Conservation (phyloP, 2,113 vertebrate genomes). For the Pseudorectes ferrugineus region DNA sequence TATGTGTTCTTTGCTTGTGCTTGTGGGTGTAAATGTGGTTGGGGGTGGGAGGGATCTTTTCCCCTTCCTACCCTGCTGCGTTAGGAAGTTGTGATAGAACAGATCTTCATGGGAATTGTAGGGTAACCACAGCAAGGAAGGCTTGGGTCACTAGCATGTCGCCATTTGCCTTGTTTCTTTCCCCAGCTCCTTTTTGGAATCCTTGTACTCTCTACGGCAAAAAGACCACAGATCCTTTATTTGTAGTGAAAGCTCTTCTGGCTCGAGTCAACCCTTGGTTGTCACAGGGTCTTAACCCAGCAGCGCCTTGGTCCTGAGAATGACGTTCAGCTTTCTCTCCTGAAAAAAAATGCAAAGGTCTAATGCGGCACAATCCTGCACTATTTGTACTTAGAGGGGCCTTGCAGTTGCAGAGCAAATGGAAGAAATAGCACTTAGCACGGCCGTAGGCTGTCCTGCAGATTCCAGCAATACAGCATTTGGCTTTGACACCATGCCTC, state of each 20-base stretch:
- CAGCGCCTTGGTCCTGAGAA: not conserved
- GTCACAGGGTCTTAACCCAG: not conserved
- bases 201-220: not conserved
- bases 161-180: not conserved
- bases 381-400: not conserved
- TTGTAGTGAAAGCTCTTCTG: not conserved
- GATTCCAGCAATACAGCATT: not conserved
- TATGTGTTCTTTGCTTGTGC: not conserved
- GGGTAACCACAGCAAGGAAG: not conserved
- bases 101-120: not conserved
- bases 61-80: accelerated
- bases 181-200: not conserved
- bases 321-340: not conserved
- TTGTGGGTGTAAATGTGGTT: not conserved
- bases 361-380: not conserved
- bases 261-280: not conserved
- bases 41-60: not conserved
- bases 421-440: not conserved
- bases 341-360: not conserved
- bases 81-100: not conserved
- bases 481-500: not conserved
- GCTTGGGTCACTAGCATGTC: not conserved
- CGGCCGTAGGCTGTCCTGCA: not conserved
- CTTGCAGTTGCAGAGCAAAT: not conserved
- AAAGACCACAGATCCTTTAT: not conserved